phyloP scores from a whole-genome alignment of 2,113 vertebrate species.

The Todiramphus saurophagus region DNA sequence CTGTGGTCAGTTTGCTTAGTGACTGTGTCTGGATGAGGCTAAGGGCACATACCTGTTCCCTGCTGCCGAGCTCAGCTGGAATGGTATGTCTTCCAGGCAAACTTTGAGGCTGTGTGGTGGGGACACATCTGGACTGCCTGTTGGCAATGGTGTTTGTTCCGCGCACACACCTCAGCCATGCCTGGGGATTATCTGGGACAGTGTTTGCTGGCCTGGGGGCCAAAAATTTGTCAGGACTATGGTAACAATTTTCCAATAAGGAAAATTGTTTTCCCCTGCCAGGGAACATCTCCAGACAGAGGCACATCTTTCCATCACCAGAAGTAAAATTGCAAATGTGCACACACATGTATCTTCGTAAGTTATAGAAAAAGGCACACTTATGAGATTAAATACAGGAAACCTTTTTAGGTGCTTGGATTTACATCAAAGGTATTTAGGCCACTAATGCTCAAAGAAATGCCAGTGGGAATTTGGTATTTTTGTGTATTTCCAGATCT shows the following conservation, averaged over 20 bases:
- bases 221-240: not conserved
- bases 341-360: not conserved
- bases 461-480: not conserved
- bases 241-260: not conserved
- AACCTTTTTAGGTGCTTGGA: not conserved
- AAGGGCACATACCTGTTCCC: not conserved
- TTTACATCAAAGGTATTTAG: not conserved
- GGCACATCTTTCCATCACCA: not conserved
- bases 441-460: not conserved
- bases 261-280: not conserved
- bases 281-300: not conserved
- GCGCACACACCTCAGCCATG: not conserved
- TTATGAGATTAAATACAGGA: not conserved
- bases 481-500: not conserved
- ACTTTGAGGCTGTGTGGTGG: fast-evolving
- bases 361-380: not conserved
- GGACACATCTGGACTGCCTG: not conserved
- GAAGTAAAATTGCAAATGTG: not conserved
- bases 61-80: not conserved
- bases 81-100: not conserved
- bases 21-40: not conserved
- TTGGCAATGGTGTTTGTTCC: not conserved
- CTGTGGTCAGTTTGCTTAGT: not conserved
- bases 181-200: not conserved
- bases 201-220: not conserved